Evolutionary conservation across 2,888 invertebrate species (phyloP).

Genomic region (Chloroclysta siterata): DNA sequence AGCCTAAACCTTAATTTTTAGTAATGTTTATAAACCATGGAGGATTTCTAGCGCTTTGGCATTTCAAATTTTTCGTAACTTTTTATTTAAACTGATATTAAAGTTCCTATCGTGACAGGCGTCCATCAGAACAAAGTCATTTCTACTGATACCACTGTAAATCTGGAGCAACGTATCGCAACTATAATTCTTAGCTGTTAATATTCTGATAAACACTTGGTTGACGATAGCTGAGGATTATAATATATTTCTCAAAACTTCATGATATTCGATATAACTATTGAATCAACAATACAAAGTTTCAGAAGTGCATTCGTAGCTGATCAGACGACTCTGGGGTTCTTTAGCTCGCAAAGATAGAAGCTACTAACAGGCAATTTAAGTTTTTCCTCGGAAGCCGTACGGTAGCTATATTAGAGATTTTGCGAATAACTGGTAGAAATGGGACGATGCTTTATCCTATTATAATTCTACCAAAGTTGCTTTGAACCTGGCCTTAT

Average conservation of each 20-base stretch:
- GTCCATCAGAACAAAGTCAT: no score
- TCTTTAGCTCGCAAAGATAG: conserved; percentile 54
- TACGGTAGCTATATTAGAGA: conserved; percentile 9
- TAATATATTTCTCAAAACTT: not conserved
- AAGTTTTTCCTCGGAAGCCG: conserved; percentile 60
- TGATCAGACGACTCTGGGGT: conserved; percentile 52
- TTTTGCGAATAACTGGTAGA: conserved; percentile 4
- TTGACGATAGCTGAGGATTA: no score
- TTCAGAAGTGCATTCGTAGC: conserved; percentile 46
- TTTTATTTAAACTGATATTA: no score
- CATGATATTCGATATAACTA: conserved; percentile 20
- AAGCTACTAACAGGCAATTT: conserved; percentile 74
- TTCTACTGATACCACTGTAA: no score
- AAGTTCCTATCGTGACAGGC: no score
- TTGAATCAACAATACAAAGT: conserved; percentile 41
- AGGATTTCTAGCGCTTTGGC: no score
- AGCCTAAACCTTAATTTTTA: no score
- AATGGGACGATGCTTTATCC: not conserved
- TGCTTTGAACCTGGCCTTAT: not conserved
- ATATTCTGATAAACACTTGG: no score
- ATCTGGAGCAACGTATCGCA: no score
- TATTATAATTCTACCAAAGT: not conserved
- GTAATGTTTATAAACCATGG: no score
- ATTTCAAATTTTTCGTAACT: no score
- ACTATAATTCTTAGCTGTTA: no score